Base-by-base conservation (phyloP, 2,888 invertebrate genomes). In the Sceliomorpha sp. region DNA sequence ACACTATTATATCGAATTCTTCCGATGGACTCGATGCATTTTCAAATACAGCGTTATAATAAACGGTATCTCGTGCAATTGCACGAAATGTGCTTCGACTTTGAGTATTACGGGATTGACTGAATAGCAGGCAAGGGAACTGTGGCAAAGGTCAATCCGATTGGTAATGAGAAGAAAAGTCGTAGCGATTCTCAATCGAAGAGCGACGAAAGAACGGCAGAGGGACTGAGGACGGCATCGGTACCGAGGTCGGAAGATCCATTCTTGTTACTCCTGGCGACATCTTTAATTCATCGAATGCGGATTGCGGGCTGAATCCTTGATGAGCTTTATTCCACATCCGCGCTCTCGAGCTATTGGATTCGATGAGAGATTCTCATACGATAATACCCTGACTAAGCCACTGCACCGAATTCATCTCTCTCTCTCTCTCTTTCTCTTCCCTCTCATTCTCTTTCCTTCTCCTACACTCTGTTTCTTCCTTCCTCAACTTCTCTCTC, bases 201-300 rank as follows among this genome's bases (percentile, higher is more conserved):
- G 64, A 58, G 39, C 36, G 40, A 36, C 55, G 60, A 63, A 58
- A 66, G 67, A 58, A 29, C 31, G 51, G 70, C 63, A 50, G 44
- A 15, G 39, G 37, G 31, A 45, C 62, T 36, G 63, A 42, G 55
- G 31, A 48, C 58, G 68, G 69, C 45, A 47, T 71, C 45, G 59
- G 40, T 42, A 44, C 31, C 37, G 63, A 48, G 66, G 58, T 66
- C 63, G 68, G 68, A 75, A 77, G 81, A 80, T 84, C 79, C 83
- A 82, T 85, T 87, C 85, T 86, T 85, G 86, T 86, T 87, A 86
- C 84, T 84, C 76, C 76, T 73, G 78, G 79, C 75, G 85, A 87
- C 83, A 87, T 87, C 87, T 87, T 87, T 87, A 87, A 87, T 87
- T 87, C 87, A 87, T 86, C 84, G 84, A 85, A 84, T 85, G 82